Conservation (phyloP, 2,888 invertebrate genomes). For the Auanema freiburgensis region DNA sequence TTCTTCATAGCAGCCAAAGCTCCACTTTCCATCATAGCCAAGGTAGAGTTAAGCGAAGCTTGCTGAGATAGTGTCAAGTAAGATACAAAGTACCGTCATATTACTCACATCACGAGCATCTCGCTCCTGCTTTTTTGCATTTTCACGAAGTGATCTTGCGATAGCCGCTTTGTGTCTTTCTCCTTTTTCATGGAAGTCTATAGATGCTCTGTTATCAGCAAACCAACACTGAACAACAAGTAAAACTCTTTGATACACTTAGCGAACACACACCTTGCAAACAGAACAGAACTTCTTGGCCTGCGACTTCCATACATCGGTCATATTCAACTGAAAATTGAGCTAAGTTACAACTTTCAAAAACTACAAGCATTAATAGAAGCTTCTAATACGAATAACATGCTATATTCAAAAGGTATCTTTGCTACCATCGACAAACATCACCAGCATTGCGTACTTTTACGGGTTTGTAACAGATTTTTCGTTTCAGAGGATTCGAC, state of each 20-base stretch:
- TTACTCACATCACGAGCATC: constrained; percentile 33
- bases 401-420: too few relatives aligned
- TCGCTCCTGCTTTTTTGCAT: constrained; percentile 32
- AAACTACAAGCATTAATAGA: too few relatives aligned
- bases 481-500: too few relatives aligned
- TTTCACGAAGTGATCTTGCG: constrained; percentile 39
- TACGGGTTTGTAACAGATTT: too few relatives aligned
- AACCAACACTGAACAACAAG: constrained; percentile 77
- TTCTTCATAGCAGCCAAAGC: constrained; percentile 49
- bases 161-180: constrained; percentile 54
- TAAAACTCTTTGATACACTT: too few relatives aligned
- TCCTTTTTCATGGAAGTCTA: constrained; percentile 59
- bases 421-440: too few relatives aligned
- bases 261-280: constrained; percentile 76
- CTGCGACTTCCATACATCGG: constrained; percentile 82
- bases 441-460: too few relatives aligned
- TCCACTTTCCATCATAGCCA: constrained; percentile 55
- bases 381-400: too few relatives aligned
- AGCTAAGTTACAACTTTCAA: too few relatives aligned
- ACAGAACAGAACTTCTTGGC: constrained; percentile 93
- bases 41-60: constrained; percentile 44
- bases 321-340: constrained; percentile 38
- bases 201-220: constrained; percentile 85
- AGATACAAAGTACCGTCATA: constrained; percentile 5
- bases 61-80: constrained; percentile 24